Conservation (phyloP, 2,888 invertebrate genomes). For the Andrena marginata region DNA sequence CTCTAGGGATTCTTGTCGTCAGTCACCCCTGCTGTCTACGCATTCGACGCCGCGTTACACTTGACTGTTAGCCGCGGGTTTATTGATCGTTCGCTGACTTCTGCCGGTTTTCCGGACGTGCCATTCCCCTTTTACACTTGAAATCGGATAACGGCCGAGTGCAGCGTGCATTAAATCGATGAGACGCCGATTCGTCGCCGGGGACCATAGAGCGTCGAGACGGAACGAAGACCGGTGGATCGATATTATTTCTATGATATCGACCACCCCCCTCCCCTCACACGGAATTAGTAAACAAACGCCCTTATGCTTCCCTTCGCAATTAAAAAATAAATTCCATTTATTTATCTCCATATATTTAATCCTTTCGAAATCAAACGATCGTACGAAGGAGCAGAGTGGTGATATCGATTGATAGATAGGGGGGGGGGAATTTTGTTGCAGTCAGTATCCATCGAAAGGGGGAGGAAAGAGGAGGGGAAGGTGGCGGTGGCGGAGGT, state of each 20-base stretch:
- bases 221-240: neutral
- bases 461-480: slow-evolving; percentile 19
- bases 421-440: slow-evolving; percentile 29
- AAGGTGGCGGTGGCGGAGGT: neutral
- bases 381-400: neutral
- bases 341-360: neutral
- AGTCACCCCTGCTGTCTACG: slow-evolving; percentile 35
- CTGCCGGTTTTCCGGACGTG: slow-evolving; percentile 32
- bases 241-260: neutral
- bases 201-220: neutral
- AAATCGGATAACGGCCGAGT: neutral
- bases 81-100: slow-evolving; percentile 63
- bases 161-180: neutral
- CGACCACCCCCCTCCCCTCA: neutral
- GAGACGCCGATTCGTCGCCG: neutral
- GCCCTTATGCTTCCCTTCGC: neutral
- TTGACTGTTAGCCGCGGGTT: slow-evolving; percentile 56
- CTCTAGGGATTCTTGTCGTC: slow-evolving; percentile 49
- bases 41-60: slow-evolving; percentile 57
- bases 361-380: neutral
- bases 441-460: slow-evolving; percentile 65
- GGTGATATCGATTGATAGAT: neutral
- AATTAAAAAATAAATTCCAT: neutral
- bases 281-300: neutral
- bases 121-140: neutral